A percentile compares a stretch with the other conserved stretches of the same genome.
These are phyloP conservation scores for Tachina fera DNA, from an alignment of 2,888 invertebrate genomes.

Conservation along the genomic window DNA sequence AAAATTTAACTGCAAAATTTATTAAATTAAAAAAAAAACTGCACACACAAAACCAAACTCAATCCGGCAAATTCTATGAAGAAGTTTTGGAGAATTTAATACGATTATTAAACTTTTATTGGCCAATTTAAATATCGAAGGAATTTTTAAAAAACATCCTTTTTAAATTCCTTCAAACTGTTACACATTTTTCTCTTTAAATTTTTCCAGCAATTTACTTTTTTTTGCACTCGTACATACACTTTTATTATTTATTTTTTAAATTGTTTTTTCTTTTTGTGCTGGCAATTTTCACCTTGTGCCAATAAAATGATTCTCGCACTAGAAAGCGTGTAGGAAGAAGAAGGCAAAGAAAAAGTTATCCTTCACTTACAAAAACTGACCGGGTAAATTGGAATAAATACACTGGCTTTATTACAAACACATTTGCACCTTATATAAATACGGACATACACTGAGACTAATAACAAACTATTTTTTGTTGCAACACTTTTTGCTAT, in stretches of 20 bases:
- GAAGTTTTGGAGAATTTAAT: too few relatives aligned
- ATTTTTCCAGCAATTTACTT: constrained; percentile 6
- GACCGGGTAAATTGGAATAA: constrained; percentile 59
- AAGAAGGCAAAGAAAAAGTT: not conserved
- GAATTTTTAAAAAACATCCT: not conserved
- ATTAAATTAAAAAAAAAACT: too few relatives aligned
- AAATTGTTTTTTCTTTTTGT: constrained; percentile 19
- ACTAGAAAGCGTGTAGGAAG: not conserved
- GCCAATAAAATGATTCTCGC: constrained; percentile 53
- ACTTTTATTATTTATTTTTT: not conserved
- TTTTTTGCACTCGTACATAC: not conserved
- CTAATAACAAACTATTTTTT: constrained; percentile 27
- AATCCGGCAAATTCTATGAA: too few relatives aligned
- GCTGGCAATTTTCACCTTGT: constrained; percentile 61
- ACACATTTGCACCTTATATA: not conserved
- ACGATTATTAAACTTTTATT: too few relatives aligned
- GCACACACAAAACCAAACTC: too few relatives aligned
- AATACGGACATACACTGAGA: not conserved
- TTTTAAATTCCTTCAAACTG: constrained; percentile 5
- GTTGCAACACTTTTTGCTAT: not conserved
- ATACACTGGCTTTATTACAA: constrained; percentile 23
- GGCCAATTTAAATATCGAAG: too few relatives aligned
- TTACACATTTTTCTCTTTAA: constrained; percentile 29
- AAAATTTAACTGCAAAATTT: too few relatives aligned
- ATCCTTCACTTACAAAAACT: constrained; percentile 64